A percentile compares a stretch with the other conserved stretches of the same genome.
Evolutionary conservation across 2,888 invertebrate species (phyloP).

Genomic region (Caenorhabditis sp.): DNA sequence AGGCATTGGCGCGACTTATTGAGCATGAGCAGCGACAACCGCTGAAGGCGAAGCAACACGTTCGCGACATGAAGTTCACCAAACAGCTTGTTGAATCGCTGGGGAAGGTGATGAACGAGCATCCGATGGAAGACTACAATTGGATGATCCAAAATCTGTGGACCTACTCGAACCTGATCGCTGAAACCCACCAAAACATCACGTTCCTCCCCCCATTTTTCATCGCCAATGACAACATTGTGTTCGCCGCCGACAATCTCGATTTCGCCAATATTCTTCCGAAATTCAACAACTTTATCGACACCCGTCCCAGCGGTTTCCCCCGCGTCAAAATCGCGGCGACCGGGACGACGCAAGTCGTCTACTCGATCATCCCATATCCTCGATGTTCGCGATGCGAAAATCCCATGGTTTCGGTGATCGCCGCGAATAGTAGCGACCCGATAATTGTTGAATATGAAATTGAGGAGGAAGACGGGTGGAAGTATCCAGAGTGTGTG

Average conservation of each 20-base stretch:
- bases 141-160: conserved; percentile 41
- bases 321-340: conserved; percentile 25
- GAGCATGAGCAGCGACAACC: conserved; percentile 34
- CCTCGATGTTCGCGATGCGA: conserved; percentile 48
- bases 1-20: conserved; percentile 42
- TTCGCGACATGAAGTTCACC: conserved; percentile 47
- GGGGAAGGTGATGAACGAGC: conserved; percentile 44
- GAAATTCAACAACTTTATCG: conserved; percentile 57
- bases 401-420: conserved; percentile 39
- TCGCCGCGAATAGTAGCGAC: conserved; percentile 38
- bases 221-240: conserved; percentile 48
- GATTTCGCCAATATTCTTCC: conserved; percentile 48
- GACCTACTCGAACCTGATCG: conserved; percentile 51
- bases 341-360: conserved; percentile 39
- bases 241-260: conserved; percentile 51
- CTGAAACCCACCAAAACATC: conserved; percentile 40
- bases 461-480: conserved; percentile 53
- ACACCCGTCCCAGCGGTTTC: conserved; percentile 41
- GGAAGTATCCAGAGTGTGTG: conserved; percentile 65
- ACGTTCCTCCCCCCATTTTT: conserved; percentile 49
- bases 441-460: conserved; percentile 52
- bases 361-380: conserved; percentile 44
- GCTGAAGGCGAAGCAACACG: conserved; percentile 28
- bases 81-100: conserved; percentile 34
- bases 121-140: conserved; percentile 50